Conservation (phyloP, 2,113 vertebrate genomes). For the Toxotes jaculatrix region DNA sequence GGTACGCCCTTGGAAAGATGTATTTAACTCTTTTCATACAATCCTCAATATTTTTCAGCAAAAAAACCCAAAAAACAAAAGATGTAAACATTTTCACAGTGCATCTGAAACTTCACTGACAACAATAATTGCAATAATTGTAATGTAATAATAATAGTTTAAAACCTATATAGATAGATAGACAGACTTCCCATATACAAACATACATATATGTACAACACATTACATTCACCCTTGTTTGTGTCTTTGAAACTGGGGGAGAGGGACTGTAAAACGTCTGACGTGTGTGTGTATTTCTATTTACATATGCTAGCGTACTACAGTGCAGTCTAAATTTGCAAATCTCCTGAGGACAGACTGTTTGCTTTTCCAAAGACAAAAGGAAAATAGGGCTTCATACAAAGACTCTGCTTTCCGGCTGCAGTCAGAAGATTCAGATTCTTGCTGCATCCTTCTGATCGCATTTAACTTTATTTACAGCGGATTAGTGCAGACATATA, state of each 20-base stretch:
- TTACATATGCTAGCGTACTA: background rate
- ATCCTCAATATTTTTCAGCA: slow-evolving; percentile 46
- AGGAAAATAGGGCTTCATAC: background rate
- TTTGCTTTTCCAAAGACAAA: slow-evolving; percentile 29
- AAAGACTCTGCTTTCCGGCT: slow-evolving; percentile 2
- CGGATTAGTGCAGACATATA: slow-evolving; percentile 26
- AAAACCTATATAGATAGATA: slow-evolving; percentile 39
- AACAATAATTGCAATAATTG: slow-evolving; percentile 60
- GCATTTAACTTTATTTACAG: slow-evolving; percentile 41
- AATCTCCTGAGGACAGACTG: slow-evolving; percentile 29
- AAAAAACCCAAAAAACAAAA: slow-evolving; percentile 36
- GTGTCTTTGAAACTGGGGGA: slow-evolving; percentile 48
- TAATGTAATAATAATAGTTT: slow-evolving; percentile 37
- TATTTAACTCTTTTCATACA: slow-evolving; percentile 52
- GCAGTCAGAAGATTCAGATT: slow-evolving; percentile 21
- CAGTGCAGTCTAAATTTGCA: slow-evolving; percentile 12
- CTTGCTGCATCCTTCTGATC: background rate
- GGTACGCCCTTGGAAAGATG: slow-evolving; percentile 25
- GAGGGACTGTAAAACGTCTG: slow-evolving; percentile 8
- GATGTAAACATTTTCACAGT: slow-evolving; percentile 76
- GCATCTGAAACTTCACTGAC: slow-evolving; percentile 67
- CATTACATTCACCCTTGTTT: slow-evolving; percentile 68
- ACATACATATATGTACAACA: slow-evolving; percentile 65
- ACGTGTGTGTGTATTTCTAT: slow-evolving; percentile 11
- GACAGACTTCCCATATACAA: slow-evolving; percentile 29